Base-by-base conservation (phyloP, 2,888 invertebrate species). In the Lasioglossum pauxillum region DNA sequence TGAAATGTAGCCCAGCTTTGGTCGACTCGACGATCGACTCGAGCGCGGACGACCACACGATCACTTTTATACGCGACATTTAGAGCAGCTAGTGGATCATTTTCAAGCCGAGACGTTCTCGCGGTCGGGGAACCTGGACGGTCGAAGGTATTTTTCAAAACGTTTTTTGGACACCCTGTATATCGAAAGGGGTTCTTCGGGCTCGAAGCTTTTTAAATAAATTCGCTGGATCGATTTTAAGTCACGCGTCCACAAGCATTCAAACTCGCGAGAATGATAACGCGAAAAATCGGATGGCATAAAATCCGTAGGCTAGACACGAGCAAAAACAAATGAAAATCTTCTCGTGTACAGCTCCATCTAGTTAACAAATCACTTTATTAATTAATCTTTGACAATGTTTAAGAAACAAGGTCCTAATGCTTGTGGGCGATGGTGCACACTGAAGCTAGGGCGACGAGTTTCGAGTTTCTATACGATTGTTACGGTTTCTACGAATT, bases 1-100 rank as follows among this genome's bases (percentile, higher is more conserved):
- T 31, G 31, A 31, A 64, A 64, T 31, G 27, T 7, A 64, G 31
- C 64, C 64, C 64, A 64, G 31, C 27, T 7, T 16, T 7, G 64
- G 64, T 64, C 31, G 31, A 64, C 80, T 76, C 77, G 80, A 81
- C 87, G 89, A 89, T 90, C 90, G 82, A 49, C 87, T 90, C 89
- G 87, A 89, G 85, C 89, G 87, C 87, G 85, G 87, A 82, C 38
- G 49, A 82, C 79, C 78, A 27, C 78, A 27, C 72, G 73, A 83
- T 77, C 79, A 88, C 69, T 88, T 89, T 90, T 85, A 75, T 83
- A 88, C 79, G 49, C 78, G 72, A 81, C 69, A 41, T 41, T 69
- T 83, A 83, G 82, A 78, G 49, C 78, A 73, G 87, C 86, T 83
- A 87, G 87, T 75, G 78, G 74, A 76, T 53, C 53, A 38, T 74